phyloP scores from a whole-genome alignment of 2,113 vertebrate genomes.

The Barbus barbus region DNA sequence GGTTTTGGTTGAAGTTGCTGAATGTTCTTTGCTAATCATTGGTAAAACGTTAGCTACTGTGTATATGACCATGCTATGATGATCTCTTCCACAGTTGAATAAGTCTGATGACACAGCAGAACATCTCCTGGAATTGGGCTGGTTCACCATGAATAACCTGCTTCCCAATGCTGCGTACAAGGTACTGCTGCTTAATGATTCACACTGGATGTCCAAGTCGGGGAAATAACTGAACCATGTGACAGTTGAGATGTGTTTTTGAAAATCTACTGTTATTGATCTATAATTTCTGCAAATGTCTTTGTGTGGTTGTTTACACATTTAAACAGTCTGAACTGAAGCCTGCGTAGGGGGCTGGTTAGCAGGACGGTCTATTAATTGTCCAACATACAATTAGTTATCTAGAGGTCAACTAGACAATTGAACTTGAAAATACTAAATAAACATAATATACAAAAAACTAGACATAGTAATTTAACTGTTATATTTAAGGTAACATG shows the following conservation, averaged over 20 bases:
- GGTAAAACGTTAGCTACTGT: background rate
- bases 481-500: background rate
- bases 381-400: background rate
- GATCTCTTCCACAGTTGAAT: conserved; percentile 81
- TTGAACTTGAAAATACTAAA: too few relatives aligned
- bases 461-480: too few relatives aligned
- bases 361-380: background rate
- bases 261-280: background rate
- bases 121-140: conserved; percentile 94
- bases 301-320: background rate
- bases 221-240: background rate
- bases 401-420: too few relatives aligned
- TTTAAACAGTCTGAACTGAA: background rate
- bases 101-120: conserved; percentile 97
- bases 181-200: conserved; percentile 68
- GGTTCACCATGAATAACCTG: conserved; percentile 99
- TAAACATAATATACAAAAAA: too few relatives aligned
- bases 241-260: background rate
- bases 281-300: background rate
- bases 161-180: conserved; percentile 95
- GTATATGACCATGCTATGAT: background rate
- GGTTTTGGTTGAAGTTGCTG: background rate
- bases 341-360: background rate
- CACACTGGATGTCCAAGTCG: background rate
- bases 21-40: background rate